Percentiles rank a stretch among this genome's conserved stretches.
These are phyloP conservation scores for Labia minor DNA, from an alignment of 2,888 invertebrate species.

Conservation along the genomic window DNA sequence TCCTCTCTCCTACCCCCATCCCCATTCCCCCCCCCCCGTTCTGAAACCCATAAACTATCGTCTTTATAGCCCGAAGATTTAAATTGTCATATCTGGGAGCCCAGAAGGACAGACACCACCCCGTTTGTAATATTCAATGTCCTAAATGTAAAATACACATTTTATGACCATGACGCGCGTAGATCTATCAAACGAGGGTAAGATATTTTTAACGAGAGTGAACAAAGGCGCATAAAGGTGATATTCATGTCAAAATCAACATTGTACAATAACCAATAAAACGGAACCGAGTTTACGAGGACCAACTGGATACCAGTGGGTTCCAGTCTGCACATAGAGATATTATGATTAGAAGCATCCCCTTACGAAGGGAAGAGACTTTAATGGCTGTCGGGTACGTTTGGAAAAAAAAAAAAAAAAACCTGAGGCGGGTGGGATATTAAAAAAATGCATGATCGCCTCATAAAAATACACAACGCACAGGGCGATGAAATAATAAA, in stretches of 20 bases:
- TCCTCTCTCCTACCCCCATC: too few relatives aligned
- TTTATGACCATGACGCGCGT: too few relatives aligned
- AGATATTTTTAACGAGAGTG: too few relatives aligned
- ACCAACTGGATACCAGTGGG: background rate
- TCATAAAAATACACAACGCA: background rate
- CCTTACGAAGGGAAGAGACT: background rate
- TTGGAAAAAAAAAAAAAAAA: too few relatives aligned
- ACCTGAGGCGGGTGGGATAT: too few relatives aligned
- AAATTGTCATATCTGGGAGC: background rate
- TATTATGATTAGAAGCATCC: background rate
- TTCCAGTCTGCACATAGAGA: background rate
- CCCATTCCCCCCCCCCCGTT: too few relatives aligned
- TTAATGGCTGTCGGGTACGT: too few relatives aligned
- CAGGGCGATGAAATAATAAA: background rate
- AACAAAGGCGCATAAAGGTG: background rate
- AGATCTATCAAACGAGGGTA: background rate
- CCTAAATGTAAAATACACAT: background rate
- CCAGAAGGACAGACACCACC: background rate
- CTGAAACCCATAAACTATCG: background rate
- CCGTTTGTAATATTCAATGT: background rate
- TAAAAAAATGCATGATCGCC: background rate
- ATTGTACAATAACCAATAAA: background rate
- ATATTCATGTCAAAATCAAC: background rate
- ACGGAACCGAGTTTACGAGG: background rate
- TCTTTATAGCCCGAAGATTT: background rate